These are phyloP conservation scores for Invenusta paracnida DNA, from an alignment of 2,888 invertebrate genomes.

Conservation along the genomic window DNA sequence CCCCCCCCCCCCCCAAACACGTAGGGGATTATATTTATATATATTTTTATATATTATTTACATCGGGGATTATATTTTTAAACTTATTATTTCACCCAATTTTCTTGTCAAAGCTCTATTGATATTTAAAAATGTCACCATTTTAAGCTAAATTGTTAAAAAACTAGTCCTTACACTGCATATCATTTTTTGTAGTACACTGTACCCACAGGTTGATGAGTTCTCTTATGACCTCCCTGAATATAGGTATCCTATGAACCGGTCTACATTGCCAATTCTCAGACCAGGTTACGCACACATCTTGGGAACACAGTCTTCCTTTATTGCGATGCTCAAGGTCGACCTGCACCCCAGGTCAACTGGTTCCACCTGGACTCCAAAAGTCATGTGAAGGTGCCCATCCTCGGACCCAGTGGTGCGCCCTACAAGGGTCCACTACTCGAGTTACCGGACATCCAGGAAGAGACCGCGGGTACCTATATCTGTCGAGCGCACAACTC, in stretches of 20 bases:
- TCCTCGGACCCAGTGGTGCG: not conserved
- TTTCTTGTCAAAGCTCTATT: too few species aligned
- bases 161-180: too few species aligned
- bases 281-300: not conserved
- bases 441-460: not conserved
- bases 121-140: too few species aligned
- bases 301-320: not conserved
- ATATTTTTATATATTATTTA: too few species aligned
- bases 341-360: not conserved
- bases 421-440: not conserved
- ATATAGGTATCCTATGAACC: not conserved
- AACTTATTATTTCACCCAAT: too few species aligned
- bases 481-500: not conserved
- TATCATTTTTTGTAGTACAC: too few species aligned
- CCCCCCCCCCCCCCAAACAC: too few species aligned
- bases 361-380: not conserved
- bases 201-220: too few species aligned
- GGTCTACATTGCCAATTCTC: not conserved
- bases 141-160: too few species aligned
- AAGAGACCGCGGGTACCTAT: not conserved
- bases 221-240: too few species aligned
- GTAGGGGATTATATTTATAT: too few species aligned
- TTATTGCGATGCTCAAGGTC: not conserved
- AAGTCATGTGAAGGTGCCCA: not conserved
- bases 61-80: too few species aligned